These are phyloP conservation scores for Hofmannophila pseudospretella DNA, from an alignment of 2,888 invertebrate species.

Conservation along the genomic window DNA sequence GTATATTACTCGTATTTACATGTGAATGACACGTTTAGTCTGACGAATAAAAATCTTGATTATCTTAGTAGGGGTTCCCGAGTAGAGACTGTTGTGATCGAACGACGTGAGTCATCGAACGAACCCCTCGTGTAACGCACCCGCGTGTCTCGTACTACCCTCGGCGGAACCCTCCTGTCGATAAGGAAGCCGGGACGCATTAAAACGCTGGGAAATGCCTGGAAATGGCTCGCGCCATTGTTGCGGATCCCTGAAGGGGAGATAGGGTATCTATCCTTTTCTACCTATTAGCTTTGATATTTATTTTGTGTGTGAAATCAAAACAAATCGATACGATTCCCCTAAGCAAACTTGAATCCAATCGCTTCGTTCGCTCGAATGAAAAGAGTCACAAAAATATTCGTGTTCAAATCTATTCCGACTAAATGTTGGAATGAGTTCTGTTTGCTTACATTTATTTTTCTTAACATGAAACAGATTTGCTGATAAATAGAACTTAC, in stretches of 20 bases:
- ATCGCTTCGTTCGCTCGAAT: slow-evolving; percentile 2
- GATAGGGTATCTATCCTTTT: slow-evolving; percentile 65
- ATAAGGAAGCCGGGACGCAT: slow-evolving; percentile 63
- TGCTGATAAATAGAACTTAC: too few species aligned
- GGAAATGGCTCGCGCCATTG: slow-evolving; percentile 72
- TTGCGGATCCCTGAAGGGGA: slow-evolving; percentile 54
- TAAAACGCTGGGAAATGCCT: slow-evolving; percentile 66
- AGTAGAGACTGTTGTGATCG: background rate
- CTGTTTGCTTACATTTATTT: too few species aligned
- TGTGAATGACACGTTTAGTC: too few species aligned
- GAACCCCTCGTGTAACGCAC: slow-evolving; percentile 29
- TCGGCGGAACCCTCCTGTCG: slow-evolving; percentile 38
- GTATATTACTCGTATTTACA: too few species aligned
- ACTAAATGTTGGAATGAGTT: too few species aligned
- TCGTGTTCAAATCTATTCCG: too few species aligned
- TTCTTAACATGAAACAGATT: too few species aligned
- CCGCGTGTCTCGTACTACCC: slow-evolving; percentile 24
- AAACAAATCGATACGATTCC: slow-evolving; percentile 41
- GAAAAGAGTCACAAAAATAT: background rate
- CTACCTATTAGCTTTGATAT: slow-evolving; percentile 59
- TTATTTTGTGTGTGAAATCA: slow-evolving; percentile 63
- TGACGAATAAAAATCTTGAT: too few species aligned
- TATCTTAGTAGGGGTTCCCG: background rate
- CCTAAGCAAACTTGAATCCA: slow-evolving; percentile 24
- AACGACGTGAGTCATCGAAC: slow-evolving; percentile 30